Evolutionary conservation across 2,888 invertebrate species (phyloP), one percentile per base, ranked within the genome.

Genomic region (Orthosia gothica): DNA sequence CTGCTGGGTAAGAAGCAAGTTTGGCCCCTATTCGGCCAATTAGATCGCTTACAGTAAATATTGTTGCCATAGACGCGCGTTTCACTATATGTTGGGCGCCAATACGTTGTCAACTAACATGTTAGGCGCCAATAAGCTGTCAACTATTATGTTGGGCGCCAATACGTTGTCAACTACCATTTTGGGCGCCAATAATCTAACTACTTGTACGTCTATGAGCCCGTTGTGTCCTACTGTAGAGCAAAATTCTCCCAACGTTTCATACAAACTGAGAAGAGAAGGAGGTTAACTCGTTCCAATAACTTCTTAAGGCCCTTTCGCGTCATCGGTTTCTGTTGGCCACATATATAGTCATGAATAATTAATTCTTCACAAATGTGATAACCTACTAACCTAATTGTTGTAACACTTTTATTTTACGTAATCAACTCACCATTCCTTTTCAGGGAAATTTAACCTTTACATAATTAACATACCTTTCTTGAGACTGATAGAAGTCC

Each of bases 401-500:
- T n/a, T 58, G 26, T 45, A 52, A 58, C 12, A 32, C 11, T 32
- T 32, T 58, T 9, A 26, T 32, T 32, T 58, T 18, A n/a, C 18
- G 26, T 58, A 1, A 32, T 57, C n/a, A 16, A 45, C 16, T 16
- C 5, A 18, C 3, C 2, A 62, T 74, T 26, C 1, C 61, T 15
- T 54, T 54, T 61, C 13, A 49, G 11, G 11, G 23, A 12, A 12
- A 26, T 20, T 16, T 4, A 4, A 20, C 45, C 18, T 26, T 63
- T 57, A 13, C 75, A 23, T 7, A n/a, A 45, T 45, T 9, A 15
- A 9, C 61, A 7, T 76, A 98, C 98, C 98, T 97, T 97, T 97
- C 87, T 97, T 97, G n/a, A 98, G 96, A 89, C 97, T 97, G 65
- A 98, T 97, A 15, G 97, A 95, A 45, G 97, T 97, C 97, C 98